phyloP scores from a whole-genome alignment of 1,140 invertebrate species.

The Myzus persicae region DNA sequence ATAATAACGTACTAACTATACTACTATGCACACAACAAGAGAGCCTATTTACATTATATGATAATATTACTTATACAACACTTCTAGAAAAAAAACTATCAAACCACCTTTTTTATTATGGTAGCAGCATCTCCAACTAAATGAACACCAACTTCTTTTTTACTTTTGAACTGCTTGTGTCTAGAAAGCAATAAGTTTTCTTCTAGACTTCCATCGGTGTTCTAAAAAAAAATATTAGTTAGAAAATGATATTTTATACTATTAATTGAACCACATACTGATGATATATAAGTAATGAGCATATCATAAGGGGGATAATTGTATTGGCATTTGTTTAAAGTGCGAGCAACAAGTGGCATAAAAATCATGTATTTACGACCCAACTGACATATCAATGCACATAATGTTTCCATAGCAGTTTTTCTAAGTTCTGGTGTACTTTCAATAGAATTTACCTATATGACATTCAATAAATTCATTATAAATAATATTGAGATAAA shows the following conservation, averaged over 20 bases:
- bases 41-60: not conserved
- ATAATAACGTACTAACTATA: not conserved
- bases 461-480: not conserved
- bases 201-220: constrained; percentile 63
- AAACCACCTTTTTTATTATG: constrained; percentile 70
- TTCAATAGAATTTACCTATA: constrained; percentile 79
- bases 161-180: constrained; percentile 68
- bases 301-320: constrained; percentile 81
- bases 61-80: not conserved
- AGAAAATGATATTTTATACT: not conserved
- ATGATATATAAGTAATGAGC: constrained; percentile 75
- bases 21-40: not conserved
- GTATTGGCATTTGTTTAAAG: constrained; percentile 84
- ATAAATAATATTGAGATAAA: not conserved
- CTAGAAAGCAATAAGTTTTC: constrained; percentile 71
- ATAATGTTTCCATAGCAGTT: constrained; percentile 90
- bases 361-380: constrained; percentile 92
- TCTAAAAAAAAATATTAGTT: constrained; percentile 6
- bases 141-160: constrained; percentile 70
- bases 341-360: constrained; percentile 87
- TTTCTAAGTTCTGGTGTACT: constrained; percentile 78
- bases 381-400: constrained; percentile 85
- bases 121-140: constrained; percentile 71
- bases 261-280: constrained; percentile 63
- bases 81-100: not conserved